phyloP scores from a whole-genome alignment of 2,113 vertebrate species.

The Clarias macrocephalus region DNA sequence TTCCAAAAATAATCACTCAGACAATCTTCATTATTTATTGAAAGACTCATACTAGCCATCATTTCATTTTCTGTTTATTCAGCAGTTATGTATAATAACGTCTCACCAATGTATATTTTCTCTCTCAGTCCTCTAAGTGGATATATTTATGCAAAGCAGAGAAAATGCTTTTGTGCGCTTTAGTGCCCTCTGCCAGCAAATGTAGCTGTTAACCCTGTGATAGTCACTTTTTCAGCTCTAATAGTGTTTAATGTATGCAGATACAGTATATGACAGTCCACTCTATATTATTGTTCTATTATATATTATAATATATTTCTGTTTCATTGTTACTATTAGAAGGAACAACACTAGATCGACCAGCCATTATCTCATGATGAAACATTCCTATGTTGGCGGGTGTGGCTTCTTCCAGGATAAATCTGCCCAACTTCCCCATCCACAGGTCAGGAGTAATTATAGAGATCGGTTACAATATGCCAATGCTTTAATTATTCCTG shows the following conservation, averaged over 20 bases:
- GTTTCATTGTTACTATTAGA: neutral
- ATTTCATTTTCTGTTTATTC: slow-evolving; percentile 16
- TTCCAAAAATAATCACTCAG: neutral
- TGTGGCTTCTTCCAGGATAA: neutral
- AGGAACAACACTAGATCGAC: neutral
- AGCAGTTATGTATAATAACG: slow-evolving; percentile 38
- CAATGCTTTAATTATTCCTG: neutral
- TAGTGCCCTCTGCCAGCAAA: slow-evolving; percentile 15
- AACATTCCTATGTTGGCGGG: neutral
- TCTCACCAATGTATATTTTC: slow-evolving; percentile 29
- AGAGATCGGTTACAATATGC: neutral
- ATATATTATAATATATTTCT: neutral
- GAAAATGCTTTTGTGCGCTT: slow-evolving; percentile 3
- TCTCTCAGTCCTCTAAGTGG: slow-evolving; percentile 62
- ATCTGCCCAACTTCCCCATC: neutral
- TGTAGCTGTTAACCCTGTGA: neutral
- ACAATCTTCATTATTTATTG: slow-evolving; percentile 21
- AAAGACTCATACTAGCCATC: slow-evolving; percentile 11
- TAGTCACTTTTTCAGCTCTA: neutral
- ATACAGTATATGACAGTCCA: neutral
- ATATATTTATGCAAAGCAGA: slow-evolving; percentile 65
- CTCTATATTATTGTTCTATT: neutral
- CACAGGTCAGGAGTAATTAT: neutral
- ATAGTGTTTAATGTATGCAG: neutral
- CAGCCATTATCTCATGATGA: neutral